Base-by-base conservation (phyloP, 2,888 invertebrate genomes). In the Mayetiola destructor region DNA sequence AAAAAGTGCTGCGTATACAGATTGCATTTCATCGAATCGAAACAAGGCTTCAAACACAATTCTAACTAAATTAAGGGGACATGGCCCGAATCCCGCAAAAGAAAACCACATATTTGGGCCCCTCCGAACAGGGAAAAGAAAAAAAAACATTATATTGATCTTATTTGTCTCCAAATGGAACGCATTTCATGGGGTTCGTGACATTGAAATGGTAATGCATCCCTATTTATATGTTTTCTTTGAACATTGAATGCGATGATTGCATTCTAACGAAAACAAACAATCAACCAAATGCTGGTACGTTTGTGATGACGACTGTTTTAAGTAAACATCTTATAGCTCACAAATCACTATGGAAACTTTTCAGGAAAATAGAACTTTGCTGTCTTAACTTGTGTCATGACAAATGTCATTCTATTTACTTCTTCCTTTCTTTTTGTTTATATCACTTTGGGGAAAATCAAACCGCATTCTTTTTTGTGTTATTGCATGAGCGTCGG, bases 261-360 rank as follows among this genome's bases (percentile, higher is more conserved):
- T 48, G 48, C 48, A 48, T 48, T 48, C 27, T 27, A 21, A 27
- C 9, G 6, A 6, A 9, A 23, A 23, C n/a, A 48, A 2, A 27
- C 4, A 23, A 2, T 10, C 21, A 23, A 42, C 42, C 14, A 42
- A 23, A 42, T 12, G n/a, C n/a, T 27, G n/a, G 48, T 23, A 48
- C 14, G 27, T 48, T 48, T 27, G 14, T 27, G 27, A 48, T 27
- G 48, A 48, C 48, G 27, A 27, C 5, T 48, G n/a, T 12, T 27
- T 27, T 2, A 48, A 10, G 9, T n/a, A 27, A 27, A 27, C 27
- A 27, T 27, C 29, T 27, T 16, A 48, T n/a, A 16, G 27, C n/a
- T 48, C 48, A 48, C 48, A 48, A 48, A 48, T 48, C 48, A 48
- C 48, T 48, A 48, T 21, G 27, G n/a, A 48, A 48, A 23, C 27